Evolutionary conservation across 53 echinoderm and acorn worm species (phyloP).

Genomic region (Astropecten irregularis): DNA sequence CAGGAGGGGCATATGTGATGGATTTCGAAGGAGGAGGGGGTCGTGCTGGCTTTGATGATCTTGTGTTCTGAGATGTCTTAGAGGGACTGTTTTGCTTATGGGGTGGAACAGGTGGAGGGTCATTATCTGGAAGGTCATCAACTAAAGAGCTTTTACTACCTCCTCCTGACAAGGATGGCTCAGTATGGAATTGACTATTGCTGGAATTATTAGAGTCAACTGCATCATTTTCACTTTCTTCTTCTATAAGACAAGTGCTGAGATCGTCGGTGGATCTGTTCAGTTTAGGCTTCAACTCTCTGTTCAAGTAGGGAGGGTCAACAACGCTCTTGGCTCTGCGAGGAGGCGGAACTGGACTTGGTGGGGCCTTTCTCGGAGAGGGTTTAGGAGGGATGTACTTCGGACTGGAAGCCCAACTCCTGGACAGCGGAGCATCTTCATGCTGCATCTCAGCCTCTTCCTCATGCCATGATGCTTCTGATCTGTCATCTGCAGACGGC

Average conservation of each 20-base stretch:
- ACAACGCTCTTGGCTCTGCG: conserved; percentile 49
- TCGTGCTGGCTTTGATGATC: neutral
- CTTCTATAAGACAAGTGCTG: neutral
- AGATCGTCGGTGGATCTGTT: conserved; percentile 25
- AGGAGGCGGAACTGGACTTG: conserved; percentile 51
- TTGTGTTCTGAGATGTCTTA: neutral
- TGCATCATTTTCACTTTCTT: neutral
- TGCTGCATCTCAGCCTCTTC: neutral
- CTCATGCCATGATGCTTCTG: neutral
- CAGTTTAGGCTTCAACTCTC: conserved; percentile 21
- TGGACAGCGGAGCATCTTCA: neutral
- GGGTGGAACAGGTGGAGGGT: conserved; percentile 32
- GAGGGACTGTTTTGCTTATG: conserved; percentile 24
- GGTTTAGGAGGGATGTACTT: neutral
- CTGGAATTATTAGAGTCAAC: neutral
- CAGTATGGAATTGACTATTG: no score
- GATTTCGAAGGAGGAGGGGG: conserved; percentile 37
- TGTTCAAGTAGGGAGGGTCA: conserved; percentile 4
- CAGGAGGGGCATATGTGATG: neutral
- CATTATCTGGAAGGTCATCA: neutral
- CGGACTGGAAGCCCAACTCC: neutral
- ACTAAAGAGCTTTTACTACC: neutral
- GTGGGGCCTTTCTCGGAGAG: conserved; percentile 11
- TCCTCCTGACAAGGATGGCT: neutral
- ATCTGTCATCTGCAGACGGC: neutral